Evolutionary conservation across 2,113 vertebrate species (phyloP), one percentile per base, ranked within the genome.

Genomic region (Galemys pyrenaicus): DNA sequence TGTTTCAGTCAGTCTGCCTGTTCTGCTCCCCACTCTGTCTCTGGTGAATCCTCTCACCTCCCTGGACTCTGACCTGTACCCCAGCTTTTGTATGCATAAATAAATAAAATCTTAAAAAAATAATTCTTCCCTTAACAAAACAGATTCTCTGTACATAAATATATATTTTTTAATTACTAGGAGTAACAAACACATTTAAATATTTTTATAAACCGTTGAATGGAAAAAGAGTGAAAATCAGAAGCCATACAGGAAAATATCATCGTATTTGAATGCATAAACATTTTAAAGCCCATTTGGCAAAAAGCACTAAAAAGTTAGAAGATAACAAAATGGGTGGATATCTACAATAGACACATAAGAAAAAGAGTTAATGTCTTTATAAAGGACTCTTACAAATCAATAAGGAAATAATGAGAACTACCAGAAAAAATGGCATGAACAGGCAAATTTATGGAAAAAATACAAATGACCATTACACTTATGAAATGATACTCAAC

Each of bases 201-300:
- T 86, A 89, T 68, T 79, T 73, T 77, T 70, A 74, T 85, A 86
- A 86, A 15, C 19, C 44, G 46, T 83, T 19, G 54, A 8, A 44
- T 10, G 39, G 41, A 68, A 82, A 97, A 96, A 86, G 22, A 37
- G 9, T 67, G 30, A 82, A 84, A 93, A 49, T 2, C 24, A 91
- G 56, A 91, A 91, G 19, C 4, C 51, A 89, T 22, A 68, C 78
- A 92, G 37, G 41, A 89, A 96, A 96, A 88, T 65, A 70, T 17
- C 37, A 81, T 68, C 19, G 78, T 6, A 78, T 64, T 65, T 73
- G 46, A 65, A 51, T 78, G 28, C 28, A 89, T 56, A 78, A 85
- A 94, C 92, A 62, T 12, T 54, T 84, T 71, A 41, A 77, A 86
- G 22, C 81, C 28, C 32, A 68, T 68, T 67, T 93, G 35, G 26